Conservation (phyloP, 2,113 vertebrate species). For the Microtus pennsylvanicus region DNA sequence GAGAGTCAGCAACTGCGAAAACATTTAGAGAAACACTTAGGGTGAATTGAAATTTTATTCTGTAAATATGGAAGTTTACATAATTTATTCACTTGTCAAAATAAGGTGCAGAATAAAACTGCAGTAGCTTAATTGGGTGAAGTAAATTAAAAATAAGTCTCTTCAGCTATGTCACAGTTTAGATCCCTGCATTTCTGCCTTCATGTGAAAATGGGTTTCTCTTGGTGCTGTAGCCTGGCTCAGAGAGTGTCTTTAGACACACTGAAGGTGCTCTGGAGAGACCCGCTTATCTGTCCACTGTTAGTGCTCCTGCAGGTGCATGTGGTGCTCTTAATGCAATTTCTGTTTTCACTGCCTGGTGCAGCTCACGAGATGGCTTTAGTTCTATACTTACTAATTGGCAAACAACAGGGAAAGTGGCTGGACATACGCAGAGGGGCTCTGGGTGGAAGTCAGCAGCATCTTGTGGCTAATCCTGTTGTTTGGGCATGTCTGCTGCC, state of each 20-base stretch:
- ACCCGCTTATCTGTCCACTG: neutral
- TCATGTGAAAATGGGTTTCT: slow-evolving; percentile 1
- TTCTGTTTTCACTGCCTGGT: neutral
- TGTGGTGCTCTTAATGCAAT: neutral
- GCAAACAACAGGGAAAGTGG: neutral
- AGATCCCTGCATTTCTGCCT: neutral
- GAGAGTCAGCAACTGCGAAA: slow-evolving; percentile 55
- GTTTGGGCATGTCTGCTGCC: neutral
- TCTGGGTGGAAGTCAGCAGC: neutral
- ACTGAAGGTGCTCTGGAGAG: neutral
- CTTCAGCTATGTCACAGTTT: neutral
- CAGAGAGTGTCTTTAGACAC: neutral
- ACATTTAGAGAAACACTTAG: neutral
- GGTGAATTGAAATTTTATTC: slow-evolving; percentile 52
- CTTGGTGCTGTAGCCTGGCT: neutral
- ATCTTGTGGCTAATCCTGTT: neutral
- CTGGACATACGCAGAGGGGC: neutral
- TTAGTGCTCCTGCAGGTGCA: slow-evolving; percentile 6
- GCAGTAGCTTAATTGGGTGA: neutral
- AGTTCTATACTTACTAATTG: neutral
- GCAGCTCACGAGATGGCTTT: neutral
- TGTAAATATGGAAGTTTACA: slow-evolving; percentile 41
- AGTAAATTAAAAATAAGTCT: slow-evolving; percentile 30
- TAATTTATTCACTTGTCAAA: slow-evolving; percentile 43
- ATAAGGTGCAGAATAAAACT: neutral